Evolutionary conservation across 2,888 invertebrate species (phyloP), one percentile per base, ranked within the genome.

Genomic region (Hirudinaria manillensis): DNA sequence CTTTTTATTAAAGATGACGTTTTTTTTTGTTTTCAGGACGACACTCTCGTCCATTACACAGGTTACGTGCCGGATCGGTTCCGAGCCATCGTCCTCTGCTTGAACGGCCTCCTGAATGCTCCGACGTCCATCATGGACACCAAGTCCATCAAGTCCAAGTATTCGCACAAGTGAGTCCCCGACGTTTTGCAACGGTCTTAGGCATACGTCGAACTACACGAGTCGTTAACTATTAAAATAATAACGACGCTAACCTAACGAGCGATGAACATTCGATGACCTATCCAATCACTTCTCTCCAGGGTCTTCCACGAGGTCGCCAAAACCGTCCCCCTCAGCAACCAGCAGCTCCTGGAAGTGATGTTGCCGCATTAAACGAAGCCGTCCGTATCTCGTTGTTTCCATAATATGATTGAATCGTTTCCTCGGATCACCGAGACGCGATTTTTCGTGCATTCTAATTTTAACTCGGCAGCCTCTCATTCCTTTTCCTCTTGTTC

Each of bases 71-170:
- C 91, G 68, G 87, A 89, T 36, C 92, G 95, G 19, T 89, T 96
- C 81, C 88, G 89, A 68, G 89, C 90, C 34, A 87, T 92, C 67
- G 90, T 90, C n/a, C 83, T 89, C 29, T 86, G 89, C 24, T 88
- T 94, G 73, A 94, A 95, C 87, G 88, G 89, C 51, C 89, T 90
- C 77, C 87, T 96, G 1, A 90, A 91, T 82, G 89, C 90, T 81
- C 91, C 90, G 81, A 91, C 90, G n/a, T 90, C 90, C 74, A 89
- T 90, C 51, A 90, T 91, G 77, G 38, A 38, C 3, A 88, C 94
- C 80, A 90, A 90, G 87, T 94, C 95, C 45, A 91, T 96, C 75
- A 88, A 91, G 79, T 93, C 91, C 85, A 97, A 97, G 87, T 97
- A 97, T 85, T 93, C 93, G 3, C 96, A 97, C 86, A 72, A 72